Evolutionary conservation across 2,888 invertebrate species (phyloP), one percentile per base, ranked within the genome.

Genomic region (Megalurothrips usitatus): DNA sequence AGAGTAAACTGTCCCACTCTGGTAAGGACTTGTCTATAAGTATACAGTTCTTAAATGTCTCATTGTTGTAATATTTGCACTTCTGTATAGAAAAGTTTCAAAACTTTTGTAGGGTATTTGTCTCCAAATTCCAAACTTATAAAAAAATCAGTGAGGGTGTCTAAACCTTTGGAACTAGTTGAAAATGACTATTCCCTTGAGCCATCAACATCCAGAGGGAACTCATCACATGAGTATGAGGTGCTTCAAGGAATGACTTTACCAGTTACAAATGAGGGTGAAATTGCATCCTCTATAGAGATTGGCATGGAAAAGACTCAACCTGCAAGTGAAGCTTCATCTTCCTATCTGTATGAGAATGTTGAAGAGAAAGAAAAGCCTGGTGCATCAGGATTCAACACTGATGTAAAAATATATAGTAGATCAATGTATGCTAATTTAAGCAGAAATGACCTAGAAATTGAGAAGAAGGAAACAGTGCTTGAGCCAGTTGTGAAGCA

Each of bases 351-450:
- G 23, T 12, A 75, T 26, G 68, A 75, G 8, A 19, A 58, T 14
- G 12, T 10, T 6, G 52, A 52, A 17, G 52, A 52, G 19, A 58
- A 58, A 58, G 14, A 58, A 58, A 19, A 19, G 19, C 58, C 58
- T 0, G 14, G 58, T 9, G 14, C 34, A 43, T 43, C n/a, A 58
- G 58, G 14, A n/a, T 26, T 75, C 26, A 75, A 26, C n/a, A 26
- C 23, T 12, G 23, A 26, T 75, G 26, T 75, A 26, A 23, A 26
- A 75, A 26, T 75, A 8, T 75, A 75, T 26, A 26, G 68, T 23
- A 9, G 68, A 75, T 75, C 68, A 23, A 75, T 75, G 68, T 75
- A 75, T 75, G 68, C 68, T 26, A 75, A 75, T 26, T 26, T 75
- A 12, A 26, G 23, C 12, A 75, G 23, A 26, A 23, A n/a, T 23